These are phyloP conservation scores for Laticauda laticaudata DNA, from an alignment of 2,113 vertebrate species.

Conservation along the genomic window DNA sequence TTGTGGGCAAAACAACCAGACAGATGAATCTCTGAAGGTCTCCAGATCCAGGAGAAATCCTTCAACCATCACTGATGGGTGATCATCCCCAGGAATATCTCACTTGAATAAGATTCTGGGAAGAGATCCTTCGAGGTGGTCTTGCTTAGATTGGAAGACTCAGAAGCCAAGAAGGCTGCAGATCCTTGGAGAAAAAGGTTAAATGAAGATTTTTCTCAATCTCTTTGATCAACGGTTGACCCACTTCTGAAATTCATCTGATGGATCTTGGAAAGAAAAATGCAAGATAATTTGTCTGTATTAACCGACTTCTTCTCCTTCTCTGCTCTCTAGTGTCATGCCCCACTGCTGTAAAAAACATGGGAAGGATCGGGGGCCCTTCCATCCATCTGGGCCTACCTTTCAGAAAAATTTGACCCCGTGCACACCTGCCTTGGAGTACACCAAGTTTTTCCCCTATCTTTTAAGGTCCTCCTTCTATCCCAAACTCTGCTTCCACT, in stretches of 20 bases:
- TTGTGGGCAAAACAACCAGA: neutral
- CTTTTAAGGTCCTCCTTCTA: slow-evolving; percentile 7
- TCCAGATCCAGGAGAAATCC: neutral
- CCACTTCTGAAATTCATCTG: neutral
- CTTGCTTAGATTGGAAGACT: neutral
- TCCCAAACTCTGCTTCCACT: neutral
- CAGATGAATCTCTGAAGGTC: neutral
- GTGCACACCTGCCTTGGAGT: neutral
- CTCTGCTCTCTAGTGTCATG: neutral
- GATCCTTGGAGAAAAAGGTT: neutral
- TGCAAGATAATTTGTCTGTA: neutral
- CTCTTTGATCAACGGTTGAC: neutral
- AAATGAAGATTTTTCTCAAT: neutral
- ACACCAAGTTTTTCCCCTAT: neutral
- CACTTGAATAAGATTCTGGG: neutral
- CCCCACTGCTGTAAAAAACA: neutral
- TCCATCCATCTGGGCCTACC: neutral
- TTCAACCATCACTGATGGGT: neutral
- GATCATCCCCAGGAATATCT: neutral
- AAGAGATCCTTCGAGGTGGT: neutral
- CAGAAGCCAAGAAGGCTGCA: neutral
- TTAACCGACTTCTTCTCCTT: neutral
- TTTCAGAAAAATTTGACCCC: neutral
- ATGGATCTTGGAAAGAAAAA: neutral
- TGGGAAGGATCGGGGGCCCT: neutral